Evolutionary conservation across 2,797 vertebrate species (phyloP), one percentile per base, ranked within the genome.

Genomic region (Numenius phaeopus): DNA sequence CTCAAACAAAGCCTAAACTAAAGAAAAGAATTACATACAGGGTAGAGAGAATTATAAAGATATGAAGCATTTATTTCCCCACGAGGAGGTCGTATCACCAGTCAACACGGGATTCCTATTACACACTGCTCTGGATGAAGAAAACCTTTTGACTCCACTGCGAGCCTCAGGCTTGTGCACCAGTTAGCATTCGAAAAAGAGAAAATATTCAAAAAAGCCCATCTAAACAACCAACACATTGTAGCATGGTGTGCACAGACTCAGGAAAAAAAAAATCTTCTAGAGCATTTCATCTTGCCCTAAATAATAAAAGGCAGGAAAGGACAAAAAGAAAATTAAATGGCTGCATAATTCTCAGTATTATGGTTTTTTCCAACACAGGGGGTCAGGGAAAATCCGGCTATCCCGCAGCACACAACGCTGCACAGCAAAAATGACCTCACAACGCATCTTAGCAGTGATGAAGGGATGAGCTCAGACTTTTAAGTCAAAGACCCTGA

Each of bases 131-230:
- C 34, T 52, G 65, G 32, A 94, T 54, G 42, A 89, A 85, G 49
- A 77, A 87, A 80, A 69, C 50, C 72, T 94, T 97, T 87, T 58
- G 75, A 86, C 89, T 94, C 76, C 42, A 59, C 57, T 95, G 42
- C 29, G 58, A 83, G 83, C 94, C 87, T 77, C 61, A 78, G 93
- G 81, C 65, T 91, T 95, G 47, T 87, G 94, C 80, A 72, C 3
- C 29, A 59, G 66, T 90, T 91, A 90, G 20, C 55, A 90, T 59
- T 50, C 75, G 34, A 90, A 87, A 70, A 90, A 72, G 37, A 78
- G 5, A 85, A 87, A 52, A 46, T 22, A 61, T 17, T 40, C 4
- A 5, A 46, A 77, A 64, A 58, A 69, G 24, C 26, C 7, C 50
- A 73, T 27, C 49, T 69, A 77, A 87, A 62, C 40, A 83, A 88